Evolutionary conservation across 1,140 invertebrate species (phyloP), one percentile per base, ranked within the genome.

Genomic region (Chrysoperla carnea): DNA sequence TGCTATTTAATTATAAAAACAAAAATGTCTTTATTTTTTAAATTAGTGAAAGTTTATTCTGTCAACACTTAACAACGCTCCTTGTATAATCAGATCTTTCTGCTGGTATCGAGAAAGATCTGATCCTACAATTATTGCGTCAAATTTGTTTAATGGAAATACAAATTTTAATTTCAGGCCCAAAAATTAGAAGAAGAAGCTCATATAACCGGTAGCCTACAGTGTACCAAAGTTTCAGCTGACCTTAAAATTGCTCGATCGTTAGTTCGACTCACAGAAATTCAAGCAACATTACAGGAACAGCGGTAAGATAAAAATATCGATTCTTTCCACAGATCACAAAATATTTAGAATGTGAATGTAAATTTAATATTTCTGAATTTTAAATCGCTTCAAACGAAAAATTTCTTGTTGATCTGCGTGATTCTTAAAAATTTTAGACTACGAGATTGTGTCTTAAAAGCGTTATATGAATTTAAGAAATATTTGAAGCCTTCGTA

Each of bases 211-310:
- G 83, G 83, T 49, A 87, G 84, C 70, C 70, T 88, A 57, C 80
- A 82, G 57, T 88, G 84, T 68, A 93, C 90, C 49, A 78, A 87
- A 66, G 89, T 96, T 49, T 94, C 89, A 39, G 82, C 89, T 29
- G 90, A 96, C 58, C 68, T 96, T 45, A 96, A 96, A 67, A 88
- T 85, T 64, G 86, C 90, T 48, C 75, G 92, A 48, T 93, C 89
- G 48, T 69, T 93, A 56, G 92, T 96, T 48, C 76, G 92, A 54
- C 75, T 91, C 55, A 90, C 88, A 29, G 91, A 96, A 75, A 95
- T 95, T 63, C 87, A 92, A 70, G 88, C 91, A 44, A 95, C 91
- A 47, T 68, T 95, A 61, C 88, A 94, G 70, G 90, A 95, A 73
- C 90, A 95, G 74, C 91, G 91, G 89, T 92, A 58, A 60, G 68